Conservation (phyloP, 2,113 vertebrate species). For the Odobenus rosmarus region DNA sequence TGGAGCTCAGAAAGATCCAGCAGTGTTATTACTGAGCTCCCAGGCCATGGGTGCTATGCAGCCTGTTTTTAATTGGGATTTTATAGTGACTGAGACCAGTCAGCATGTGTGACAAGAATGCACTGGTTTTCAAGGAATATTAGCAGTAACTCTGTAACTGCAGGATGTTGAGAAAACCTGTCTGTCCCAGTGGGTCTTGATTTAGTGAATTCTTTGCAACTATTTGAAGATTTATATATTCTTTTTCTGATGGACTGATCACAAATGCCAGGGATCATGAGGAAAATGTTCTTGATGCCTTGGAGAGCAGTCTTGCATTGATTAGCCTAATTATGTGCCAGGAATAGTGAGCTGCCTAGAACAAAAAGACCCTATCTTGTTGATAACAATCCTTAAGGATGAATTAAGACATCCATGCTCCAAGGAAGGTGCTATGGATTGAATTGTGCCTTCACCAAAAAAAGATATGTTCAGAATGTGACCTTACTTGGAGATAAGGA, state of each 20-base stretch:
- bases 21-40: neutral
- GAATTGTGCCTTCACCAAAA: neutral
- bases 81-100: neutral
- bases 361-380: neutral
- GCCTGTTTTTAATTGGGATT: neutral
- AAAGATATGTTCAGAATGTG: neutral
- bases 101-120: neutral
- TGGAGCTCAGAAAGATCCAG: neutral
- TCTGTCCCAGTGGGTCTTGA: neutral
- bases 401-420: neutral
- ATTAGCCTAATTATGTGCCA: neutral
- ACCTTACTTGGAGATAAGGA: neutral
- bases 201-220: neutral
- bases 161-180: neutral
- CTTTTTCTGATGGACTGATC: neutral
- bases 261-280: neutral
- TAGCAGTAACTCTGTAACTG: neutral
- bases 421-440: neutral
- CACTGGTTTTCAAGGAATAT: neutral
- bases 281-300: neutral
- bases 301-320: neutral
- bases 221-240: neutral
- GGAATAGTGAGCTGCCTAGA: neutral
- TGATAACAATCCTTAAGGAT: neutral
- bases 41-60: fast-evolving